phyloP scores from a whole-genome alignment of 2,797 vertebrate genomes.

The Mareca penelope region DNA sequence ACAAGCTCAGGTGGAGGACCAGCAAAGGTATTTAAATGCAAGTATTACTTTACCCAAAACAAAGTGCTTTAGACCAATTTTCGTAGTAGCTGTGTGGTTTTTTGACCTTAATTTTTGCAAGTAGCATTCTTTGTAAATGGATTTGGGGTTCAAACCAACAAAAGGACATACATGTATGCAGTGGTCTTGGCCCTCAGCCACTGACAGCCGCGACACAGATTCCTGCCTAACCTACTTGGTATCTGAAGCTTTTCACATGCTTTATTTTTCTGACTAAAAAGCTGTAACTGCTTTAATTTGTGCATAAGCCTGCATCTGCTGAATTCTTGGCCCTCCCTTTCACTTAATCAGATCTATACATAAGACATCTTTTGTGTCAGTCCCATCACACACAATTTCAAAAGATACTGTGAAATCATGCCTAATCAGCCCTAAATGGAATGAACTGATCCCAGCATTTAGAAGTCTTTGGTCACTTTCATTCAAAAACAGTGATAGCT shows the following conservation, averaged over 20 bases:
- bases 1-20: constrained; percentile 93
- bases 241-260: neutral
- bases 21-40: constrained; percentile 85
- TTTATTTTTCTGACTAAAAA: neutral
- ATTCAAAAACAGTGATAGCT: neutral
- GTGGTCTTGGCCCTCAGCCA: neutral
- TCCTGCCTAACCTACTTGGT: neutral
- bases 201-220: neutral
- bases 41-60: neutral
- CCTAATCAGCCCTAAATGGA: neutral
- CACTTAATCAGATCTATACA: neutral
- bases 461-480: neutral
- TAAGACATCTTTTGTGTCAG: neutral
- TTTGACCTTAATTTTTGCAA: neutral
- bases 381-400: neutral
- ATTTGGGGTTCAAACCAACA: neutral
- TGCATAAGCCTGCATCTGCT: neutral
- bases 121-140: neutral
- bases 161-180: accelerated
- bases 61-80: neutral
- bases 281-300: neutral
- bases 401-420: neutral
- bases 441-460: neutral
- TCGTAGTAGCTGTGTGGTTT: neutral
- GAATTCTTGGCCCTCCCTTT: neutral